Conservation (phyloP, 2,888 invertebrate species). For the Suillia variegata region DNA sequence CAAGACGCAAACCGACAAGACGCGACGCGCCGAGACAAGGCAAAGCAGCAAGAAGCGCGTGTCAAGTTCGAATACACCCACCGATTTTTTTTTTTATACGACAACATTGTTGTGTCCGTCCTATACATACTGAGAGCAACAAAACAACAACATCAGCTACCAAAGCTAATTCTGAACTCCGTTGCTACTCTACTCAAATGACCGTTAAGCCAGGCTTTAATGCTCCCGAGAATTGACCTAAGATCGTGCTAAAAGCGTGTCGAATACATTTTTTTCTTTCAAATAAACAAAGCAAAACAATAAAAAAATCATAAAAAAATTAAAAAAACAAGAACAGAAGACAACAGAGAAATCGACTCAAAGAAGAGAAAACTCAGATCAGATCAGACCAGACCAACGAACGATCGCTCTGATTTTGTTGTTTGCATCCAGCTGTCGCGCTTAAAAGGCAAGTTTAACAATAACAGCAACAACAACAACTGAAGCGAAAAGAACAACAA, state of each 20-base stretch:
- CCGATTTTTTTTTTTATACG: too few species aligned
- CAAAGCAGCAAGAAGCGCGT: neutral
- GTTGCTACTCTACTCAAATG: neutral
- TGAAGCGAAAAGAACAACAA: too few species aligned
- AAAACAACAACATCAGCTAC: conserved; percentile 11
- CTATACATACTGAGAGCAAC: conserved; percentile 12
- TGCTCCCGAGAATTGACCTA: neutral
- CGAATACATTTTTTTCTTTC: neutral
- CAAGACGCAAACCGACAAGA: too few species aligned
- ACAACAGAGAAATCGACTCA: neutral
- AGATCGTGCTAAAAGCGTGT: conserved; percentile 9
- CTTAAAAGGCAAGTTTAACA: too few species aligned
- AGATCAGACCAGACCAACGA: neutral
- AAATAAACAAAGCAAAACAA: neutral
- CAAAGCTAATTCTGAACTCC: neutral
- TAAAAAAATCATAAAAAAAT: conserved; percentile 1
- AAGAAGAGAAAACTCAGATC: neutral
- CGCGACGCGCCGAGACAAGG: too few species aligned
- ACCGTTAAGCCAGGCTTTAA: conserved; percentile 14
- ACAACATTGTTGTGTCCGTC: neutral
- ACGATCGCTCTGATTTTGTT: neutral
- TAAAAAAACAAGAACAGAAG: conserved; percentile 1
- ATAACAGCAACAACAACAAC: too few species aligned
- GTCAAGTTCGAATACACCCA: conserved; percentile 6
- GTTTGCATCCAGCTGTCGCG: neutral